A percentile compares a stretch with the other conserved stretches of the same genome.
phyloP scores from a whole-genome alignment of 2,797 vertebrate genomes.

The Alosa sapidissima region DNA sequence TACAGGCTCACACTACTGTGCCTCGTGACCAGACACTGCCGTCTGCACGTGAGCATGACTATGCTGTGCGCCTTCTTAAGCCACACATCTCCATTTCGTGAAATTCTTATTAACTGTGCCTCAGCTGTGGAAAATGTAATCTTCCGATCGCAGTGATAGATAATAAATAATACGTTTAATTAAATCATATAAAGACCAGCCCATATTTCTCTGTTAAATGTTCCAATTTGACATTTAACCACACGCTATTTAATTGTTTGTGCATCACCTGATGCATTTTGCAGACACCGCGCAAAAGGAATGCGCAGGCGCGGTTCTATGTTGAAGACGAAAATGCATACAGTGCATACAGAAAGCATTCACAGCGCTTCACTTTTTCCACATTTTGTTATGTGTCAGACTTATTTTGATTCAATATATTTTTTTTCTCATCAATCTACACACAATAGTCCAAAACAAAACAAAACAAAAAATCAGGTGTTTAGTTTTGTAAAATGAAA shows the following conservation, averaged over 20 bases:
- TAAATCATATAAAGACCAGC: too few species aligned
- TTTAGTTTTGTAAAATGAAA: too few species aligned
- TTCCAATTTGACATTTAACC: too few species aligned
- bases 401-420: too few species aligned
- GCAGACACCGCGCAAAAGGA: not conserved
- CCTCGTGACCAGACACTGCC: constrained; percentile 56
- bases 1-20: constrained; percentile 39
- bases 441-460: too few species aligned
- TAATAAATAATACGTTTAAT: not conserved
- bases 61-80: constrained; percentile 31
- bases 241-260: not conserved
- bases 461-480: too few species aligned
- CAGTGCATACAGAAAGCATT: too few species aligned
- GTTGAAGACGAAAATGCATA: not conserved
- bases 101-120: not conserved
- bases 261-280: not conserved
- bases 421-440: too few species aligned
- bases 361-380: too few species aligned
- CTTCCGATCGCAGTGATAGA: not conserved
- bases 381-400: too few species aligned
- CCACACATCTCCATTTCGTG: not conserved
- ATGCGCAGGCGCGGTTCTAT: not conserved
- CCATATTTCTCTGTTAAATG: too few species aligned
- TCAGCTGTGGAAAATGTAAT: not conserved
- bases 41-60: constrained; percentile 45